Conservation (phyloP, 2,797 vertebrate genomes). For the Eleutherodactylus coqui region DNA sequence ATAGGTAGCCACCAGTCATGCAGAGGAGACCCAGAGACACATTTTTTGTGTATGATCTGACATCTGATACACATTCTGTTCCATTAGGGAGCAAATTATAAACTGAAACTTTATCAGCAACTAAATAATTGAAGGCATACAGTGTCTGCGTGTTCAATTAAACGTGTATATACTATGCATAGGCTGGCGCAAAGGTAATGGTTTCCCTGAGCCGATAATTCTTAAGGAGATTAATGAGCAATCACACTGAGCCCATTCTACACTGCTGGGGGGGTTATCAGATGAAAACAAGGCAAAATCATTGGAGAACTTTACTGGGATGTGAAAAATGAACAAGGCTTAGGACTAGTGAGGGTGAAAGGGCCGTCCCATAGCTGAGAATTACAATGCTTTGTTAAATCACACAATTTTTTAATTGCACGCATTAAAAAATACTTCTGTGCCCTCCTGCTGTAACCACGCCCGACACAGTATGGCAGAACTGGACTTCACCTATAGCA, state of each 20-base stretch:
- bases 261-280: constrained; percentile 11
- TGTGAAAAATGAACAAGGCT: background rate
- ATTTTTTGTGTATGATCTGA: too few relatives aligned
- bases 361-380: background rate
- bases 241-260: background rate
- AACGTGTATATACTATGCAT: background rate
- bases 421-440: background rate
- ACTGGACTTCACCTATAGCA: too few relatives aligned
- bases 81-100: background rate
- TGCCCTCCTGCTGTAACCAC: background rate
- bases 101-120: background rate
- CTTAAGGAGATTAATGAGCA: constrained; percentile 35
- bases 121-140: constrained; percentile 15
- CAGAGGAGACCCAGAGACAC: too few relatives aligned
- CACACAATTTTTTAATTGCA: background rate
- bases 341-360: background rate
- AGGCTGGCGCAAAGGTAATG: constrained; percentile 16
- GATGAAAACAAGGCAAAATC: constrained; percentile 14
- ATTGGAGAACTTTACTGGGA: background rate
- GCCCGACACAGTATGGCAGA: too few relatives aligned
- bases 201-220: constrained; percentile 5
- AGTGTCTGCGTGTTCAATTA: constrained; percentile 26
- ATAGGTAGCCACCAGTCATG: too few relatives aligned
- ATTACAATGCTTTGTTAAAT: background rate
- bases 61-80: background rate